phyloP scores from a whole-genome alignment of 1,140 invertebrate genomes.

The Pseudomyrmex gracilis region DNA sequence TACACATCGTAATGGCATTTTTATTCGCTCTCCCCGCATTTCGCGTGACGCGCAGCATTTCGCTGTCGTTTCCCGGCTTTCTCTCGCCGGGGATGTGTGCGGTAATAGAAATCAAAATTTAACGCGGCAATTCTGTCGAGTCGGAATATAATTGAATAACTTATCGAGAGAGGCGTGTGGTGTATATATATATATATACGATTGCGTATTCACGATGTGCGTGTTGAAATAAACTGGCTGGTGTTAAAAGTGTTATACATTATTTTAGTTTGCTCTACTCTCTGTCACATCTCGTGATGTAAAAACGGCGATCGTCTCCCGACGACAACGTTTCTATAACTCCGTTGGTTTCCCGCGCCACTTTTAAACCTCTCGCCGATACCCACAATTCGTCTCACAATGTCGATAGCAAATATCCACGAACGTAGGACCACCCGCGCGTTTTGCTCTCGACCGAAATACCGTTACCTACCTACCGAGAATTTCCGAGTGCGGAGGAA shows the following conservation, averaged over 20 bases:
- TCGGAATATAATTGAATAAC: slow-evolving; percentile 13
- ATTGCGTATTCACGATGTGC: too few species aligned
- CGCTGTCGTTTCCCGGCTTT: neutral
- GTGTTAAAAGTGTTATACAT: too few species aligned
- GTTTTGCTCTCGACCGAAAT: slow-evolving; percentile 58
- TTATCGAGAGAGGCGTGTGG: neutral
- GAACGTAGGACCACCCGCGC: slow-evolving; percentile 59
- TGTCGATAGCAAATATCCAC: slow-evolving; percentile 61
- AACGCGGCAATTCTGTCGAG: neutral
- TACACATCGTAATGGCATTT: slow-evolving; percentile 43
- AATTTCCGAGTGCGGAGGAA: slow-evolving; percentile 64
- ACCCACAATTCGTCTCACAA: slow-evolving; percentile 12
- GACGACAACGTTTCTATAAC: neutral
- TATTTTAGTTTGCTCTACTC: too few species aligned
- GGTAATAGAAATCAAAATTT: slow-evolving; percentile 15
- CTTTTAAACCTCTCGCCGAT: neutral
- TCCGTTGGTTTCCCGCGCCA: too few species aligned
- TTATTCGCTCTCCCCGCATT: slow-evolving; percentile 23
- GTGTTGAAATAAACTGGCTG: too few species aligned
- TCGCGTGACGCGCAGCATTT: slow-evolving; percentile 1
- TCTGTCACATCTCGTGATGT: too few species aligned
- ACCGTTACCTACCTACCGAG: slow-evolving; percentile 51
- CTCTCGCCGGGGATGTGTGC: neutral
- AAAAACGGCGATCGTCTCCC: too few species aligned
- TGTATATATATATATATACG: neutral